Evolutionary conservation across 1,140 invertebrate species (phyloP).

Genomic region (Eufriesea mexicana): DNA sequence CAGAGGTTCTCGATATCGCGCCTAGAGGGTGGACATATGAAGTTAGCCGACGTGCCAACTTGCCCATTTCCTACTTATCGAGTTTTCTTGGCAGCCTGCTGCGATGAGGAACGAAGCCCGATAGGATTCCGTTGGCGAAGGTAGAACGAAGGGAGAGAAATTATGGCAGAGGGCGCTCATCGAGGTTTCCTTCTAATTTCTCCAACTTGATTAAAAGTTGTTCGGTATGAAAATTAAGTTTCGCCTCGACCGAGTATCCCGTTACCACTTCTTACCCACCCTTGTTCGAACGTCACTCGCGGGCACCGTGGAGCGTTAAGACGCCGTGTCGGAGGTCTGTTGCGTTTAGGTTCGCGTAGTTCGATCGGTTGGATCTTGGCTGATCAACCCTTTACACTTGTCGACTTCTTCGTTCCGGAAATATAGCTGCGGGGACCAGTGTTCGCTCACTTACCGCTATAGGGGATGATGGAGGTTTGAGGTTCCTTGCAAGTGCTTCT

Average conservation of each 20-base stretch:
- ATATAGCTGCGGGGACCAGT: no score
- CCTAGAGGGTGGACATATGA: slow-evolving; percentile 64
- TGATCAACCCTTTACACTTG: no score
- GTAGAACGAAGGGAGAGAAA: background rate
- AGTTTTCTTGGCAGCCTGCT: slow-evolving; percentile 62
- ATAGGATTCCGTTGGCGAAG: slow-evolving; percentile 8
- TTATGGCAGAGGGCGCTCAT: slow-evolving; percentile 33
- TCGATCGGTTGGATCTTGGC: background rate
- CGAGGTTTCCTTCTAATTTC: slow-evolving; percentile 76
- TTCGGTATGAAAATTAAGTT: slow-evolving; percentile 75
- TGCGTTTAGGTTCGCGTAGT: background rate
- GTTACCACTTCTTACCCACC: slow-evolving; percentile 55
- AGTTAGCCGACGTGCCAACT: slow-evolving; percentile 74
- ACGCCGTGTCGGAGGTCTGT: background rate
- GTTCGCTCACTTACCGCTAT: no score
- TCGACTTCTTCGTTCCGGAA: no score
- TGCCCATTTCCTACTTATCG: slow-evolving; percentile 75
- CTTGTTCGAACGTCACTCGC: slow-evolving; percentile 10
- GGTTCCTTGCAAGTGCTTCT: no score
- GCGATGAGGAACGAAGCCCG: slow-evolving; percentile 23
- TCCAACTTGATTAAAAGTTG: slow-evolving; percentile 78
- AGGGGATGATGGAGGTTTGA: no score
- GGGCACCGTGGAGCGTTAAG: slow-evolving; percentile 15
- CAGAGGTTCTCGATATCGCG: slow-evolving; percentile 62
- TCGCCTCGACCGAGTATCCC: slow-evolving; percentile 58